Percentiles rank a stretch among this genome's conserved stretches.
phyloP scores from a whole-genome alignment of 37 sponge, comb jelly and placozoan species.

The Lycopodina hypogea region DNA sequence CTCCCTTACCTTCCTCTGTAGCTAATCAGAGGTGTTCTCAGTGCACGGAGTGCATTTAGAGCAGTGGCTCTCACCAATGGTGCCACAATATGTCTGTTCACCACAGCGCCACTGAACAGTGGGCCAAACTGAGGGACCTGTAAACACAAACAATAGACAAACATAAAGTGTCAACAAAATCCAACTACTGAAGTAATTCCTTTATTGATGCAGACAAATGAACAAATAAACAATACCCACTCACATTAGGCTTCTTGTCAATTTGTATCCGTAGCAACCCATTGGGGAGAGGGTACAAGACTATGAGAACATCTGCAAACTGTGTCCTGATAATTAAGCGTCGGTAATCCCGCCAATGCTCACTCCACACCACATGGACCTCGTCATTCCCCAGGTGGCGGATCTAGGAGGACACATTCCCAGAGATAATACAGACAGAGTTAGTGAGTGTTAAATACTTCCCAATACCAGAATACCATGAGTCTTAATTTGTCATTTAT shows the following conservation, averaged over 20 bases:
- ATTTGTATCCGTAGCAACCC: slow-evolving; percentile 83
- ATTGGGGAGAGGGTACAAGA: slow-evolving; percentile 87
- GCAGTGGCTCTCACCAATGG: slow-evolving; percentile 90
- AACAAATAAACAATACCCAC: neutral
- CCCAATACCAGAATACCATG: neutral
- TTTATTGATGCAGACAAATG: neutral
- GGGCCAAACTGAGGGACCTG: slow-evolving; percentile 91
- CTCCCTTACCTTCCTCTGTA: slow-evolving; percentile 57
- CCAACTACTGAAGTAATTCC: neutral
- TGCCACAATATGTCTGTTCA: slow-evolving; percentile 64
- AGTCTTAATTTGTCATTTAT: neutral
- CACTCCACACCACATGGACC: slow-evolving; percentile 95
- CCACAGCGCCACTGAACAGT: slow-evolving; percentile 93
- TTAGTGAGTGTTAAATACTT: neutral
- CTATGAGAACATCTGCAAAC: slow-evolving; percentile 88
- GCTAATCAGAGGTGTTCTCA: slow-evolving; percentile 38
- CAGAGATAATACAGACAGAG: neutral
- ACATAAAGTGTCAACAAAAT: neutral
- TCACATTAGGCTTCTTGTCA: slow-evolving; percentile 52
- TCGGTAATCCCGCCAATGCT: slow-evolving; percentile 93
- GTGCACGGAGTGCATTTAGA: slow-evolving; percentile 79
- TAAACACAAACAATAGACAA: neutral
- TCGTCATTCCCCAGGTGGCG: slow-evolving; percentile 97
- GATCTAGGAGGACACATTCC: slow-evolving; percentile 50
- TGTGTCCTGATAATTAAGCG: slow-evolving; percentile 87